Base-by-base conservation (phyloP, 1,140 invertebrate species). In the Eurosta solidaginis region DNA sequence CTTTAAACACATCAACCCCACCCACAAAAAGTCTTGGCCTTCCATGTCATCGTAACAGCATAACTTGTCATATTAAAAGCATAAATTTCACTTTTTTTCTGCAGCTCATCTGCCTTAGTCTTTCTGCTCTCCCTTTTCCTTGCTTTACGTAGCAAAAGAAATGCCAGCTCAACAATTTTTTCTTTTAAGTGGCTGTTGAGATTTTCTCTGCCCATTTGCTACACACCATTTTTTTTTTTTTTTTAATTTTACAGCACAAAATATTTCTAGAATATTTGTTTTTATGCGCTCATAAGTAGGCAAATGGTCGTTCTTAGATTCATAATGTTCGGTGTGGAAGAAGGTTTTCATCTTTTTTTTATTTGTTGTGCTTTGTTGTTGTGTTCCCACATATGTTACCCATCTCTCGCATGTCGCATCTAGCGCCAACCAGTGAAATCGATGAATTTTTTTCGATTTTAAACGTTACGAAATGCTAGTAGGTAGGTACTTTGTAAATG, bases 111-210 rank as follows among this genome's bases (percentile, higher is more conserved):
- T 2, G 14, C 22, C 2, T 9, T 33, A 29, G 2, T 40, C 20
- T 20, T 6, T 9, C 33, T 1, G n/a, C 20, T 68, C n/a, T n/a
- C 45, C 20, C 22, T 17, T 47, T 78, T 52, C 49, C 73, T 44
- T 12, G 6, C 45, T 45, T 76, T 49, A 75, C 25, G 59, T 75
- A 76, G 77, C 77, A 80, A 76, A 78, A 84, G 85, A 85, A 83
- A 81, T 84, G 84, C 81, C 80, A 83, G 81, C 83, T 85, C 82
- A 84, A 84, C 81, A 82, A 73, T 80, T 81, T 82, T 81, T n/a
- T n/a, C n/a, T n/a, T 80, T 78, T 77, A 79, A 85, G 84, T 82
- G 78, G 17, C 33, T 77, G 77, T 73, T 79, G 75, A 78, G 63
- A 54, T 74, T 80, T 54, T 17, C 36, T 47, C 73, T 25, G 44